Conservation (phyloP, 2,797 vertebrate species). For the Orestias chungarensis region DNA sequence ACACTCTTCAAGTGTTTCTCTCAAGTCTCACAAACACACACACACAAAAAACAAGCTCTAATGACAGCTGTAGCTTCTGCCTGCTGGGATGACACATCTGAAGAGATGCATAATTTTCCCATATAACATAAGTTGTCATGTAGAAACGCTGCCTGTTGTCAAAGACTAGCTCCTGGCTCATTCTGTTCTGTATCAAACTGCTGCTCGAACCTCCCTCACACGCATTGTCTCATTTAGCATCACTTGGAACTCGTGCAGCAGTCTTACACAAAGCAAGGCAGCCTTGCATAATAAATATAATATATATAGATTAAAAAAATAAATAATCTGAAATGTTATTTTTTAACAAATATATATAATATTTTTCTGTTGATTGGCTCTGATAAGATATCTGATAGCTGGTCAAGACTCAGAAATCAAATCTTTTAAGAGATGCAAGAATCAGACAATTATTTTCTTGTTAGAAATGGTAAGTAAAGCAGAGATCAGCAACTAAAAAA, state of each 20-base stretch:
- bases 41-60: constrained; percentile 56
- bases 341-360: too few relatives aligned
- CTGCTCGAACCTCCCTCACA: constrained; percentile 37
- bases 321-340: too few relatives aligned
- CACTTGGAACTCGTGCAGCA: constrained; percentile 56
- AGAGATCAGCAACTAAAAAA: too few relatives aligned
- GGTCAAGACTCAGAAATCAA: neutral
- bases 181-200: constrained; percentile 60
- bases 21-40: constrained; percentile 20
- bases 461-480: neutral
- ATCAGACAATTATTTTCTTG: neutral
- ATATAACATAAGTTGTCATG: constrained; percentile 46
- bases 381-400: neutral
- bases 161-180: constrained; percentile 47
- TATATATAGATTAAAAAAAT: too few relatives aligned
- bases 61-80: constrained; percentile 59
- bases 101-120: constrained; percentile 45
- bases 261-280: constrained; percentile 54
- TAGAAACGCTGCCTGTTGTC: constrained; percentile 49
- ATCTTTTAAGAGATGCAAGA: neutral
- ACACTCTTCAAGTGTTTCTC: constrained; percentile 40
- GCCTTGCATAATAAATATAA: constrained; percentile 40
- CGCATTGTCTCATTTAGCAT: constrained; percentile 54
- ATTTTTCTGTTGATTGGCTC: neutral
- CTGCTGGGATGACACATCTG: constrained; percentile 59